phyloP scores from a whole-genome alignment of 2,888 invertebrate species.

The Pegoplata infirma region DNA sequence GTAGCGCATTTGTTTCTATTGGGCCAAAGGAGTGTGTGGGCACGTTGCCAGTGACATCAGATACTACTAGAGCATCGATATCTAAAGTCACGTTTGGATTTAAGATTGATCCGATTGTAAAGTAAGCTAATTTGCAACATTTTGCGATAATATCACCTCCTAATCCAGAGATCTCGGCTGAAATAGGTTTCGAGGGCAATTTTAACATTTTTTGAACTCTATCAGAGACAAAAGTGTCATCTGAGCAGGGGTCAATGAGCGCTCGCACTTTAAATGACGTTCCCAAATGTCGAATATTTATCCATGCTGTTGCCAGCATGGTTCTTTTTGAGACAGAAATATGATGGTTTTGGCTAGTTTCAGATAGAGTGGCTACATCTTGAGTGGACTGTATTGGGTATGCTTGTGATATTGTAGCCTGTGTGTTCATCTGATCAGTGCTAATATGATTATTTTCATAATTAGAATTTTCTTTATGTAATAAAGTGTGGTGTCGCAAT shows the following conservation, averaged over 20 bases:
- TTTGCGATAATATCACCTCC: background rate
- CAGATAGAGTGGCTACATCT: background rate
- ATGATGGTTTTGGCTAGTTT: background rate
- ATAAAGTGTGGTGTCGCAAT: conserved; percentile 18
- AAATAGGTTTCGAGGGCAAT: background rate
- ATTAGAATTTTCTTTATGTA: background rate
- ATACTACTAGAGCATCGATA: background rate
- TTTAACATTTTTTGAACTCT: conserved; percentile 16
- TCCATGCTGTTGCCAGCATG: conserved; percentile 33
- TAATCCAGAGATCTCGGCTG: conserved; percentile 11
- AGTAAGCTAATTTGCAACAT: background rate
- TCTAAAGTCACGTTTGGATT: conserved; percentile 2
- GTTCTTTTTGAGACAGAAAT: background rate
- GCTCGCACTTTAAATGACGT: conserved; percentile 25
- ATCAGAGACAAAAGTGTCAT: conserved; percentile 43
- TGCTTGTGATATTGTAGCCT: no score
- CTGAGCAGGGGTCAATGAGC: conserved; percentile 43
- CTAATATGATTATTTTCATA: no score
- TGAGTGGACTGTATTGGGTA: conserved; percentile 8
- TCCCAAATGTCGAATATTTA: background rate
- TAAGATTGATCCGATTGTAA: background rate
- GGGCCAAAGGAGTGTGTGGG: background rate
- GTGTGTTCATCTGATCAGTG: no score
- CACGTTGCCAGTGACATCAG: background rate
- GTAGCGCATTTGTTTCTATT: background rate